Evolutionary conservation across 2,888 invertebrate species (phyloP), one percentile per base, ranked within the genome.

Genomic region (Gymnocheta viridis): DNA sequence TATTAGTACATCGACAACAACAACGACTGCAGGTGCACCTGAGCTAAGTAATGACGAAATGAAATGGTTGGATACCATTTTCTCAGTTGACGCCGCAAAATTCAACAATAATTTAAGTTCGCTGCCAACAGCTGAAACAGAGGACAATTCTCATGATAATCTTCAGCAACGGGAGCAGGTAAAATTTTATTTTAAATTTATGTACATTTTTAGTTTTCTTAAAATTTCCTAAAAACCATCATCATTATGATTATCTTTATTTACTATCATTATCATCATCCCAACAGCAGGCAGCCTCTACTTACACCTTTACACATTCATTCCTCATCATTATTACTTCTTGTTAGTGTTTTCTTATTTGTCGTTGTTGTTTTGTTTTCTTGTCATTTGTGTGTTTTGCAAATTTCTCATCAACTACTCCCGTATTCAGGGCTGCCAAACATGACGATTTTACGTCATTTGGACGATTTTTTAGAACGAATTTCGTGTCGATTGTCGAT

Each of bases 1-100:
- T 41, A n/a, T n/a, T n/a, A n/a, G n/a, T n/a, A n/a, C n/a, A n/a
- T 56, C 82, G 49, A 47, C 79, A 27, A 47, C 70, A 54, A 81
- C 64, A n/a, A 62, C 78, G 17, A 49, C 70, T 12, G 86, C 88
- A 74, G 84, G 85, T 69, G 85, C 87, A 58, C 87, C 87, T 29
- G 89, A 89, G 76, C 87, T 91, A 14, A 91, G 85, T 81, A 89
- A 88, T 82, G 88, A 88, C 85, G 91, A 91, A 82, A 89, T 90
- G 87, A 91, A 89, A 62, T 91, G 91, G 91, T 84, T 91, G 82
- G 91, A 91, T 86, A 89, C 91, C 76, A 87, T 91, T 81, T 88
- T 91, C 56, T 91, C 91, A 66, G 87, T 91, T 72, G 90, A 90
- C 80, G 90, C 91, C 49, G 87, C 87, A 82, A 91, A 90, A 86